These are phyloP conservation scores for Rhagologus leucostigma DNA, from an alignment of 2,113 vertebrate species.

Conservation along the genomic window DNA sequence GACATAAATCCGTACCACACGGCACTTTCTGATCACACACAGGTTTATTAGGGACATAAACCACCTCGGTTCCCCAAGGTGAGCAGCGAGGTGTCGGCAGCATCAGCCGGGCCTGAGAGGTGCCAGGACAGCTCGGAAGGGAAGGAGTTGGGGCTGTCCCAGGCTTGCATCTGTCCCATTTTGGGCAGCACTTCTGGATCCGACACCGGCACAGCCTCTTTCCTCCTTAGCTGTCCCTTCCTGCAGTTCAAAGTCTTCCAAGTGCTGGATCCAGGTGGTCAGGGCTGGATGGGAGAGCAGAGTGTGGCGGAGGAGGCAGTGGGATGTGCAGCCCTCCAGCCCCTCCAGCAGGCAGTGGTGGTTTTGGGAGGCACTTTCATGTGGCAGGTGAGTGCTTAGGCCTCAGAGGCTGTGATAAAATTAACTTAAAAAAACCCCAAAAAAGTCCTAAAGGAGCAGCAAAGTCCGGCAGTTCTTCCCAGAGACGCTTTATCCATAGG, in stretches of 20 bases:
- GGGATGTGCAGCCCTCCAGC: background rate
- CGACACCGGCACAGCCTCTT: background rate
- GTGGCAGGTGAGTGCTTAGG: background rate
- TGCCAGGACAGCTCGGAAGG: background rate
- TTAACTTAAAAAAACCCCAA: rapidly evolving
- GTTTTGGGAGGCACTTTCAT: background rate
- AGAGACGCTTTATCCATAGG: background rate
- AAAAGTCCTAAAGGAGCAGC: background rate
- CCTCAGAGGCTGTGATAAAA: background rate
- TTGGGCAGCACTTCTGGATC: background rate
- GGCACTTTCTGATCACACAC: background rate
- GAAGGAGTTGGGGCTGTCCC: rapidly evolving
- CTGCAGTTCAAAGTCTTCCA: rapidly evolving
- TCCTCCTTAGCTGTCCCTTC: background rate
- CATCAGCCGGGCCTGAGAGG: background rate
- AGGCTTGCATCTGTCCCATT: rapidly evolving
- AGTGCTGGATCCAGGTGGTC: rapidly evolving
- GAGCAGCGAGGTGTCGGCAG: background rate
- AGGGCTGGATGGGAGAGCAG: background rate
- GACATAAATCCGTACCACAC: background rate
- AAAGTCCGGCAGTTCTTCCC: background rate
- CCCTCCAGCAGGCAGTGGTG: background rate
- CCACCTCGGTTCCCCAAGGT: background rate
- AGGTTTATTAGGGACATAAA: conserved; percentile 40
- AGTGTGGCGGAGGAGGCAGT: background rate